Conservation (phyloP, 2,888 invertebrate species). For the Ophion ventricosus region DNA sequence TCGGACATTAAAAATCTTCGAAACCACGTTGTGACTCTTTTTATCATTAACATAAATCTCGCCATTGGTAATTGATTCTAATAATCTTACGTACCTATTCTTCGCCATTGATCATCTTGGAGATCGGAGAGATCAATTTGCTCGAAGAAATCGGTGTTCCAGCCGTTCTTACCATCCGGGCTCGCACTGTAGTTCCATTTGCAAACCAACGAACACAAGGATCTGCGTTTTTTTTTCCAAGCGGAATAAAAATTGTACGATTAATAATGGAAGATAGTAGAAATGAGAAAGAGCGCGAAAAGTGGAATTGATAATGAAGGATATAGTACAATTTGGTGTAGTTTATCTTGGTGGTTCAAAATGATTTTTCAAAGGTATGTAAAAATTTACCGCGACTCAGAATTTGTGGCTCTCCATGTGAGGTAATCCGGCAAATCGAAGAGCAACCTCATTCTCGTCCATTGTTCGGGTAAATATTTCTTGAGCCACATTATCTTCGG, state of each 20-base stretch:
- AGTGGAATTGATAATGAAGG: no score
- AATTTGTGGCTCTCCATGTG: conserved; percentile 95
- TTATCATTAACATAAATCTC: conserved; percentile 5
- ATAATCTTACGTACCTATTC: conserved; percentile 86
- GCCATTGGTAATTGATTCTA: neutral
- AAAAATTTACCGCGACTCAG: conserved; percentile 85
- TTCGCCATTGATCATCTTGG: conserved; percentile 86
- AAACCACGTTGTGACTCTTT: no score
- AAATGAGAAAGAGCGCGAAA: neutral
- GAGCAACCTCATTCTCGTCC: conserved; percentile 89
- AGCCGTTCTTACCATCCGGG: conserved; percentile 85
- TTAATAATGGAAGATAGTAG: neutral
- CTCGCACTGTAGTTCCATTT: conserved; percentile 96
- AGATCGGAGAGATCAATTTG: conserved; percentile 91
- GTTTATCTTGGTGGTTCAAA: neutral
- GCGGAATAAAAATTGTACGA: neutral
- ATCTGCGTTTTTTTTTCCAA: conserved; percentile 85
- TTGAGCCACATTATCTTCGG: conserved; percentile 98
- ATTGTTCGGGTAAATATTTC: conserved; percentile 87
- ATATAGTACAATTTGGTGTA: no score
- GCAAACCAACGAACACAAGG: conserved; percentile 95
- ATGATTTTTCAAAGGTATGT: neutral
- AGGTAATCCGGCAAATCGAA: conserved; percentile 97
- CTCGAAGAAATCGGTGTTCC: conserved; percentile 90
- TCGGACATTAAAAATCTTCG: no score